A percentile compares a stretch with the other conserved stretches of the same genome.
These are phyloP conservation scores for Sitobion miscanthi DNA, from an alignment of 1,140 invertebrate species.

Conservation along the genomic window DNA sequence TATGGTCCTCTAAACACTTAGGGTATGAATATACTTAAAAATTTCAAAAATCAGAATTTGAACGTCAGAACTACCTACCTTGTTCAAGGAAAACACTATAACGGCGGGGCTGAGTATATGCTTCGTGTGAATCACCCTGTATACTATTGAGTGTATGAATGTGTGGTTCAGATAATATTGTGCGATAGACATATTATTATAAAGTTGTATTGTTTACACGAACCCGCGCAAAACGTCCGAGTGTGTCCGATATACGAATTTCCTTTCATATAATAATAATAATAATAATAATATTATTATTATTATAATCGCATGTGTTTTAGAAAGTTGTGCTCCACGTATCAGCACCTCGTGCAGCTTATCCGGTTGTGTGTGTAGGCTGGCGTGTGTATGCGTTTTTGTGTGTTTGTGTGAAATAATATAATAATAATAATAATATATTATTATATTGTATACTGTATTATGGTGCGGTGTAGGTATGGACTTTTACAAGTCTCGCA, in stretches of 20 bases:
- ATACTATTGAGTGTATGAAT: not conserved
- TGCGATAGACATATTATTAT: not conserved
- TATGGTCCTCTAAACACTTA: too few relatives aligned
- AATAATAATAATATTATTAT: too few relatives aligned
- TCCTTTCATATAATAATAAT: not conserved
- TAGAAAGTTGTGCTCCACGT: not conserved
- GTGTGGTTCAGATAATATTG: not conserved
- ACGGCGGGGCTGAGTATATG: too few relatives aligned
- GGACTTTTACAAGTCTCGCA: not conserved
- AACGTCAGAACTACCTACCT: too few relatives aligned
- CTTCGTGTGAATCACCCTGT: not conserved
- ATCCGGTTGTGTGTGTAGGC: not conserved
- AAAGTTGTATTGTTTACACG: not conserved
- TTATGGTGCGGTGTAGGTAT: not conserved
- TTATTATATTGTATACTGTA: not conserved
- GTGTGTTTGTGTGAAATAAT: not conserved
- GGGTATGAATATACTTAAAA: too few relatives aligned
- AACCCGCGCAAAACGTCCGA: not conserved
- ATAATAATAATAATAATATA: not conserved
- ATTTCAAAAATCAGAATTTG: too few relatives aligned
- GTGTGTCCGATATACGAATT: not conserved
- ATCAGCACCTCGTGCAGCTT: not conserved
- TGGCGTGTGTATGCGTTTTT: not conserved
- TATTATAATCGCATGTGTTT: not conserved
- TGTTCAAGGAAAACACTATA: too few relatives aligned